Evolutionary conservation across 2,888 invertebrate species (phyloP), one percentile per base, ranked within the genome.

Genomic region (Resseliella maxima): DNA sequence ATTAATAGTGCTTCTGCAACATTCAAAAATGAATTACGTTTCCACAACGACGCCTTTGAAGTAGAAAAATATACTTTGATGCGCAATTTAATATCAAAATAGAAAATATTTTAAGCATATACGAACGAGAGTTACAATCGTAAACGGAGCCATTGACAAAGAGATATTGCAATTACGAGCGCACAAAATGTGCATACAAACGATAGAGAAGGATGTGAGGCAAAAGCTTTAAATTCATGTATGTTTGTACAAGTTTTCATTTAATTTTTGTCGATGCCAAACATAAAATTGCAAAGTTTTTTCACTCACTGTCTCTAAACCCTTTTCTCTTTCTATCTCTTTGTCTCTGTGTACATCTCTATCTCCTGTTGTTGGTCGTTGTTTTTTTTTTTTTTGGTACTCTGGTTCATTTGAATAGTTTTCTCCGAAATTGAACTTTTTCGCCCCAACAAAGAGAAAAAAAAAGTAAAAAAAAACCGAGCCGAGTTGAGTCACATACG

Each of bases 201-300:
- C n/a, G 18, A 50, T 50, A 18, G 12, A 6, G 46, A 18, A 50
- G 46, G 18, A 18, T 50, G 46, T 2, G 46, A 50, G 18, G 8
- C 15, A 41, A 12, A 50, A 59, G 59, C 31, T 15, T 15, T 5
- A 72, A 12, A 1, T 27, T 35, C 35, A 18, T 59, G 27, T 12
- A 31, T 72, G 72, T 15, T 31, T 31, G 27, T n/a, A 31, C 31
- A 27, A 72, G 72, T 72, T 72, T 72, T 72, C 72, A 35, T 72
- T 72, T 72, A 72, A 72, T 72, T 72, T 72, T 72, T 72, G 72
- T 35, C 72, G 72, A 72, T 72, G 72, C 72, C 72, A 72, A 72
- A 72, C 72, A 72, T 72, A 31, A 72, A 72, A 72, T 72, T 72
- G 72, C 31, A 72, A 72, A 72, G 72, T 72, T 72, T 72, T 72